A percentile compares a stretch with the other conserved stretches of the same genome.
Conservation (phyloP, 2,888 invertebrate species). For the Caenorhabditis becei region DNA sequence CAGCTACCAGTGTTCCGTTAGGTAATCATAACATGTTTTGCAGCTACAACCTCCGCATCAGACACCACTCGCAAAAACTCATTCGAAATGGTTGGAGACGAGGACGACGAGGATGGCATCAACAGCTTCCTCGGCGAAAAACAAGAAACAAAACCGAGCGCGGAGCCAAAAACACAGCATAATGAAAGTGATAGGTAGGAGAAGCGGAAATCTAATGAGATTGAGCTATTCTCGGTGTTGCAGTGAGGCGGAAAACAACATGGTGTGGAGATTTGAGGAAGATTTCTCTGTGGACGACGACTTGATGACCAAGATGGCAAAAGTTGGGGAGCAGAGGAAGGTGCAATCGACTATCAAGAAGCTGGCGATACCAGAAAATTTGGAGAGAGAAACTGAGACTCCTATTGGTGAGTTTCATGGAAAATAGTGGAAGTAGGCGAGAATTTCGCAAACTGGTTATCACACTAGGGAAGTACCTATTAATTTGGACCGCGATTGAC, state of each 20-base stretch:
- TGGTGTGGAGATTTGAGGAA: constrained; percentile 77
- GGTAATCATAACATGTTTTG: constrained; percentile 9
- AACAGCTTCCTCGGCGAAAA: constrained; percentile 65
- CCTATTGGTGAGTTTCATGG: constrained; percentile 48
- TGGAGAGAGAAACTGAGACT: constrained; percentile 43
- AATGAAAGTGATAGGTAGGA: constrained; percentile 51
- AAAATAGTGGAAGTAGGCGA: too few species aligned
- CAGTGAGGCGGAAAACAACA: constrained; percentile 69
- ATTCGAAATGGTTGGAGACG: constrained; percentile 65
- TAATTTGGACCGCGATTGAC: too few species aligned
- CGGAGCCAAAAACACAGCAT: constrained; percentile 23
- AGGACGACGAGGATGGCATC: constrained; percentile 59
- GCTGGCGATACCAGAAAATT: constrained; percentile 24
- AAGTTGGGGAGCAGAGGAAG: constrained; percentile 56
- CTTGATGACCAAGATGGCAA: constrained; percentile 62
- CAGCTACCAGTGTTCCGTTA: neutral
- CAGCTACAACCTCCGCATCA: constrained; percentile 28
- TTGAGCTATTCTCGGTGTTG: neutral
- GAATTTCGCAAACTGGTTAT: too few species aligned
- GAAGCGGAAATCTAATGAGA: neutral
- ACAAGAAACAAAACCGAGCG: constrained; percentile 19
- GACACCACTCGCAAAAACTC: constrained; percentile 53
- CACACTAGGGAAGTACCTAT: too few species aligned
- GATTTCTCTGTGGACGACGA: constrained; percentile 76
- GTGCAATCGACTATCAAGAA: constrained; percentile 36